A percentile compares a stretch with the other conserved stretches of the same genome.
phyloP scores from a whole-genome alignment of 2,888 invertebrate genomes.

The Magallana nippona region DNA sequence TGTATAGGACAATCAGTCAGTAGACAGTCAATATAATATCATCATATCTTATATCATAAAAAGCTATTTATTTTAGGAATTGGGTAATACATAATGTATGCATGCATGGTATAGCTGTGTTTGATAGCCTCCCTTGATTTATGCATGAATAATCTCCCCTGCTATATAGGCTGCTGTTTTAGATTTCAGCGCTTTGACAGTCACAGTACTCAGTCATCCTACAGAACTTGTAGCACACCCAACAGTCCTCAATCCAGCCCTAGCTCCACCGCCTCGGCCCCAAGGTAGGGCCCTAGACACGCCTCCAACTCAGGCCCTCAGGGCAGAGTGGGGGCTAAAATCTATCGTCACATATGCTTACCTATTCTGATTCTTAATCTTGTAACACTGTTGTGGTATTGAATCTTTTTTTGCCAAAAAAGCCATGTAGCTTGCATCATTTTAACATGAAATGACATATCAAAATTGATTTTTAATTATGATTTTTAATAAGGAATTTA shows the following conservation, averaged over 20 bases:
- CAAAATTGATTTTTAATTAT: no score
- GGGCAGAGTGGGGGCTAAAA: no score
- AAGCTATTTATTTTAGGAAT: no score
- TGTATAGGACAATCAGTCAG: no score
- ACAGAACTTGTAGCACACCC: constrained; percentile 78
- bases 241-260: constrained; percentile 85
- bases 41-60: no score
- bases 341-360: no score
- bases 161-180: constrained; percentile 46
- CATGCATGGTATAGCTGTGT: background rate
- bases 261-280: constrained; percentile 72
- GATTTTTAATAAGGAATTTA: no score
- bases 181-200: constrained; percentile 67
- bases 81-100: background rate
- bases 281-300: constrained; percentile 31
- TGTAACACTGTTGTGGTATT: background rate
- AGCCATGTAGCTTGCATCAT: background rate
- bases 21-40: no score
- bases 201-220: constrained; percentile 74
- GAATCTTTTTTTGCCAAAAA: background rate
- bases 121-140: constrained; percentile 27
- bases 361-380: no score
- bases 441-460: no score
- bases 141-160: background rate
- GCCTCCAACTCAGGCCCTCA: no score